Evolutionary conservation across 2,797 vertebrate genomes (phyloP).

Genomic region (Halcyon smyrnensis): DNA sequence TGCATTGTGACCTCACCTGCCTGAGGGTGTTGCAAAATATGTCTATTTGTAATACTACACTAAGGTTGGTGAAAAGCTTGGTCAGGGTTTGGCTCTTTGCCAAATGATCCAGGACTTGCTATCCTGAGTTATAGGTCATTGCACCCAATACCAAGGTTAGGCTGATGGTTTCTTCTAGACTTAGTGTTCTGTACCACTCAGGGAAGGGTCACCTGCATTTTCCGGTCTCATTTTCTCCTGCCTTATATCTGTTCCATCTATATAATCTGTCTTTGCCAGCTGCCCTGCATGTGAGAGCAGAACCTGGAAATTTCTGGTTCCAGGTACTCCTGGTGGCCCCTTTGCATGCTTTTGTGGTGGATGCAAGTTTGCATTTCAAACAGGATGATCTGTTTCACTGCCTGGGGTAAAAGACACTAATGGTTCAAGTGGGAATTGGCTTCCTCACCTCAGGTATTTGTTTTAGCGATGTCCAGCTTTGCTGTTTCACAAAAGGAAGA

Average conservation of each 20-base stretch:
- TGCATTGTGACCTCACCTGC: not conserved
- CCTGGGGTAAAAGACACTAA: not conserved
- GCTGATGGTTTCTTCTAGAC: not conserved
- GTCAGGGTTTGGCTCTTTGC: not conserved
- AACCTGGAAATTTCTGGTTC: not conserved
- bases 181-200: not conserved
- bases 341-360: not conserved
- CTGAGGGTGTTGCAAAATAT: not conserved
- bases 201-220: not conserved
- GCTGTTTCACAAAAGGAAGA: not conserved
- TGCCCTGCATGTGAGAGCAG: not conserved
- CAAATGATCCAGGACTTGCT: not conserved
- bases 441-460: not conserved
- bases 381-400: not conserved
- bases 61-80: not conserved
- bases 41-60: not conserved
- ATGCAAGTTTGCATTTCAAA: slow-evolving; percentile 8
- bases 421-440: not conserved
- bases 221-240: not conserved
- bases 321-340: not conserved
- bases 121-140: not conserved
- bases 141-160: not conserved
- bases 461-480: not conserved
- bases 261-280: not conserved
- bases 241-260: not conserved